Evolutionary conservation across 2,113 vertebrate genomes (phyloP).

Genomic region (Seriola rivoliana): DNA sequence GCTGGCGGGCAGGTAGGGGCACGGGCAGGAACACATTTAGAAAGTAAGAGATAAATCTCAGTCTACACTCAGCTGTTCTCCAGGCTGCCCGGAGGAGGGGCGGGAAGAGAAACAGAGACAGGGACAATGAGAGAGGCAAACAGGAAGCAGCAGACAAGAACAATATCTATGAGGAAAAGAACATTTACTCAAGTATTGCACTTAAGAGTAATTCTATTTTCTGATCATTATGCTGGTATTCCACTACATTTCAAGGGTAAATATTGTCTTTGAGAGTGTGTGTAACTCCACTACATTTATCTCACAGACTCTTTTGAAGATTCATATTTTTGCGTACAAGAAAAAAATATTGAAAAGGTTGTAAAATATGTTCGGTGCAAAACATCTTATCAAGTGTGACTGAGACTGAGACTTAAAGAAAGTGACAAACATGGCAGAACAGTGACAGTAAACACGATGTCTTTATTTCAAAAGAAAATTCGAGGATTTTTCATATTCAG

Average conservation of each 20-base stretch:
- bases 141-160: slow-evolving; percentile 11
- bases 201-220: neutral
- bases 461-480: neutral
- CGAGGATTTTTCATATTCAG: neutral
- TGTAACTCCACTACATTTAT: neutral
- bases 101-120: slow-evolving; percentile 4
- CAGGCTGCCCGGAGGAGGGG: slow-evolving; percentile 50
- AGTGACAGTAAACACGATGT: neutral
- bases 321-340: neutral
- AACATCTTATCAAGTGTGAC: neutral
- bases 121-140: slow-evolving; percentile 36
- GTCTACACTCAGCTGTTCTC: slow-evolving; percentile 63
- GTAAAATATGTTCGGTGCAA: neutral
- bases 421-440: neutral
- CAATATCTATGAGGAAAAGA: neutral
- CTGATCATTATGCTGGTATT: neutral
- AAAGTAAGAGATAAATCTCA: slow-evolving; percentile 75
- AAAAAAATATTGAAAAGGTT: neutral
- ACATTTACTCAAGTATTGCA: neutral
- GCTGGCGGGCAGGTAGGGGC: slow-evolving; percentile 65
- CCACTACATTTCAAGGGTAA: neutral
- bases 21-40: slow-evolving; percentile 63
- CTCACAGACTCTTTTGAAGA: neutral
- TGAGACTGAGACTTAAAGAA: neutral
- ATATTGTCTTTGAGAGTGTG: neutral